A percentile compares a stretch with the other conserved stretches of the same genome.
Conservation (phyloP, 2,888 invertebrate species). For the Encarsia formosa region DNA sequence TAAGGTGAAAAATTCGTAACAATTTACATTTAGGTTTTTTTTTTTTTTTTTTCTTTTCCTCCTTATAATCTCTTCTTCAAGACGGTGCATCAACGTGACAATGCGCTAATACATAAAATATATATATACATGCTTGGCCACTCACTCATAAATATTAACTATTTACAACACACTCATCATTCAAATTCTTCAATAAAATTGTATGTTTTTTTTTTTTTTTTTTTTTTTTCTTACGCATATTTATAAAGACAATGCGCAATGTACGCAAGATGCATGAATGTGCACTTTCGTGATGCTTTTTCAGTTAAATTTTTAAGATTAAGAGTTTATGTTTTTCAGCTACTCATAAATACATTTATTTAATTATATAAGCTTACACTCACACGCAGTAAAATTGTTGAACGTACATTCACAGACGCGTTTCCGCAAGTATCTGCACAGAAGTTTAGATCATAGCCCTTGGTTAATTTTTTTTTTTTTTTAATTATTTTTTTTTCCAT, state of each 20-base stretch:
- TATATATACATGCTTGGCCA: no score
- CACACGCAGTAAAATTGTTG: background rate
- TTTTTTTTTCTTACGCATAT: slow-evolving; percentile 29
- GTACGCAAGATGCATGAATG: background rate
- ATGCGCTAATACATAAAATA: no score
- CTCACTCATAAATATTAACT: no score
- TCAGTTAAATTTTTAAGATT: slow-evolving; percentile 16
- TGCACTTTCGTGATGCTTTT: slow-evolving; percentile 15
- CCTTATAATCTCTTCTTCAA: no score
- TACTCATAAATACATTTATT: slow-evolving; percentile 33
- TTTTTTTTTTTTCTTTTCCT: background rate
- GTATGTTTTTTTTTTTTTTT: slow-evolving; percentile 26
- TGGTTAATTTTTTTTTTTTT: slow-evolving; percentile 9
- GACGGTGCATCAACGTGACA: no score
- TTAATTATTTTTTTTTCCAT: slow-evolving; percentile 1
- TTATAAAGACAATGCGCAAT: slow-evolving; percentile 24
- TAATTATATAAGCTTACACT: slow-evolving; percentile 16
- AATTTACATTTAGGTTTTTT: background rate
- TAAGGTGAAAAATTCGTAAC: slow-evolving; percentile 6
- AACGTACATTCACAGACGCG: background rate
- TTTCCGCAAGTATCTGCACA: slow-evolving; percentile 11
- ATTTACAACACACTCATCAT: slow-evolving; percentile 39
- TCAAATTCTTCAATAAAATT: slow-evolving; percentile 34
- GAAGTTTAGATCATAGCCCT: slow-evolving; percentile 30
- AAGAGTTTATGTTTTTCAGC: slow-evolving; percentile 31